Evolutionary conservation across 2,113 vertebrate species (phyloP).

Genomic region (Prunella fulvescens): DNA sequence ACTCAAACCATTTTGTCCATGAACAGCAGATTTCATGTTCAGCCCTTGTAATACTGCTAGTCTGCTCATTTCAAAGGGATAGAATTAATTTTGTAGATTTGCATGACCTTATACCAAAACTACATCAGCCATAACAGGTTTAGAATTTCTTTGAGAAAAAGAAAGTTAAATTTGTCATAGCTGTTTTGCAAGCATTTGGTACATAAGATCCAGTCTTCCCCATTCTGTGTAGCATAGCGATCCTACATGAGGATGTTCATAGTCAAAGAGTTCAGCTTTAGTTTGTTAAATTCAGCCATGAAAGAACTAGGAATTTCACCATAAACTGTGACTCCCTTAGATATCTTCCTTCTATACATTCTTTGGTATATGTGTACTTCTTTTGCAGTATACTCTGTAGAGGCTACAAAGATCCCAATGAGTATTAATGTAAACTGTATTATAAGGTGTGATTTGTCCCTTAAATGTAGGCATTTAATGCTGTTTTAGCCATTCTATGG

Average conservation of each 20-base stretch:
- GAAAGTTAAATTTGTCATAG: background rate
- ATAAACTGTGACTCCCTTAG: background rate
- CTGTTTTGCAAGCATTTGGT: background rate
- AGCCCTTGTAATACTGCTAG: background rate
- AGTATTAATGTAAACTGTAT: background rate
- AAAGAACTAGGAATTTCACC: background rate
- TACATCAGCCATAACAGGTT: background rate
- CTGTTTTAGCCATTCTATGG: background rate
- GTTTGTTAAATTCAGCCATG: background rate
- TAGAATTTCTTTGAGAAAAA: background rate
- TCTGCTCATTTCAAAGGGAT: background rate
- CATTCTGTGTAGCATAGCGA: background rate
- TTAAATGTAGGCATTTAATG: background rate
- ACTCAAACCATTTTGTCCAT: background rate
- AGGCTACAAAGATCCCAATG: background rate
- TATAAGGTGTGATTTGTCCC: background rate
- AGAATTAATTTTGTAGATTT: background rate
- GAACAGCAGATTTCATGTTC: background rate
- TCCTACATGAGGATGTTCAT: background rate
- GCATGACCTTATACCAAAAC: background rate
- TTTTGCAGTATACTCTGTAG: background rate
- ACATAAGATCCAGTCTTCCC: background rate
- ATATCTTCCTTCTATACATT: background rate
- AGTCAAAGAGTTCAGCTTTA: background rate
- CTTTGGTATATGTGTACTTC: background rate